Conservation (phyloP, 2,888 invertebrate species). For the Morpho helenor region DNA sequence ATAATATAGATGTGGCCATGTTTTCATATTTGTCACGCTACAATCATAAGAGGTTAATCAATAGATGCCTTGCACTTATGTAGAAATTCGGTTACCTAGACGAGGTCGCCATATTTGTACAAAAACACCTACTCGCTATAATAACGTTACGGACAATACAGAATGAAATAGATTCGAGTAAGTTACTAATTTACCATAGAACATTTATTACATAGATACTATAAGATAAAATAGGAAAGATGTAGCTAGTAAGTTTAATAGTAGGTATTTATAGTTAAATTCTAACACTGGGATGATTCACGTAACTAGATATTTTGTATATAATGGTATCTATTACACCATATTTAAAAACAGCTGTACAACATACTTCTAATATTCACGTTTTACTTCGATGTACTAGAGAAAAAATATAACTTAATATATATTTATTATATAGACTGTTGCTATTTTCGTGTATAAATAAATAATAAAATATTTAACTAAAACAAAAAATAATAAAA, state of each 20-base stretch:
- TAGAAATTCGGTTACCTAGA: slow-evolving; percentile 78
- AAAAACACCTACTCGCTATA: slow-evolving; percentile 68
- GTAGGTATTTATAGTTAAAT: slow-evolving; percentile 50
- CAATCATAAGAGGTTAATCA: slow-evolving; percentile 11
- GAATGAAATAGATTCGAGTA: slow-evolving; percentile 61
- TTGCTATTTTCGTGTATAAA: slow-evolving; percentile 59
- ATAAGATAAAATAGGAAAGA: slow-evolving; percentile 61
- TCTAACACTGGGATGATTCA: slow-evolving; percentile 61
- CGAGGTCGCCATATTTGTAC: slow-evolving; percentile 74
- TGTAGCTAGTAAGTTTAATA: slow-evolving; percentile 61
- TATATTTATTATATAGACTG: slow-evolving; percentile 51
- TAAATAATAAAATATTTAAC: slow-evolving; percentile 79
- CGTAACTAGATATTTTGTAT: slow-evolving; percentile 37
- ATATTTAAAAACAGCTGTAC: slow-evolving; percentile 36
- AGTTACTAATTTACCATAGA: slow-evolving; percentile 73
- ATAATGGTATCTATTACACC: slow-evolving; percentile 32
- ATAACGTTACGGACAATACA: slow-evolving; percentile 59
- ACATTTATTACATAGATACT: slow-evolving; percentile 70
- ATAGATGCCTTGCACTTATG: slow-evolving; percentile 47
- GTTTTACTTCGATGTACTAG: slow-evolving; percentile 54
- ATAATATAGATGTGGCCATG: slow-evolving; percentile 6
- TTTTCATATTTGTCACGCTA: slow-evolving; percentile 6
- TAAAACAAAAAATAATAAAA: slow-evolving; percentile 69
- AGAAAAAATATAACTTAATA: slow-evolving; percentile 42
- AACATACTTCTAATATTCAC: slow-evolving; percentile 47